These are phyloP conservation scores for Xenentodon cancila DNA, from an alignment of 2,797 vertebrate genomes.

Conservation along the genomic window DNA sequence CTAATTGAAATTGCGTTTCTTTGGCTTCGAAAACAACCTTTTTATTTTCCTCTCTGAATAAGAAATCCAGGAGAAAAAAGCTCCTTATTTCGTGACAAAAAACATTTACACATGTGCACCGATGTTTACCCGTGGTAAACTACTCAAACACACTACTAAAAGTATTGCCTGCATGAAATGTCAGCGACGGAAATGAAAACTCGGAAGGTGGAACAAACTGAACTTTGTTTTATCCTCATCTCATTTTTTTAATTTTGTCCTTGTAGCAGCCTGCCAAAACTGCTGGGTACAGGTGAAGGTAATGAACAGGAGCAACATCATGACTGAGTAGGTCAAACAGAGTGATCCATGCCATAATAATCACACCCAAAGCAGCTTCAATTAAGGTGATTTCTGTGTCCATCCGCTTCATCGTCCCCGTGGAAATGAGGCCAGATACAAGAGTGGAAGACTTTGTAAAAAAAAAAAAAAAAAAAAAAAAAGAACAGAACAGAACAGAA, in stretches of 20 bases:
- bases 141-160: background rate
- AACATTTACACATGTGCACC: too few species aligned
- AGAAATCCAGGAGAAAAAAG: background rate
- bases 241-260: too few species aligned
- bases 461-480: conserved; percentile 4
- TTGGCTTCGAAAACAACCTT: background rate
- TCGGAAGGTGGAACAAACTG: conserved; percentile 6
- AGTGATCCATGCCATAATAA: too few species aligned
- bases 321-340: too few species aligned
- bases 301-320: too few species aligned
- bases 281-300: too few species aligned
- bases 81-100: too few species aligned
- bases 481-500: too few species aligned
- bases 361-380: too few species aligned
- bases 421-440: conserved; percentile 46
- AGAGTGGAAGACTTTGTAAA: conserved; percentile 8
- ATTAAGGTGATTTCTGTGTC: background rate
- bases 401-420: conserved; percentile 43
- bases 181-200: background rate
- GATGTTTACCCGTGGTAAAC: too few species aligned
- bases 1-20: conserved; percentile 17
- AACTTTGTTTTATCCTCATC: too few species aligned
- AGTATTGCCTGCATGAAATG: background rate
- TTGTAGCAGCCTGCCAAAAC: too few species aligned
- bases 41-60: background rate